Evolutionary conservation across 1,140 invertebrate species (phyloP).

Genomic region (Cyphomyrmex costatus): DNA sequence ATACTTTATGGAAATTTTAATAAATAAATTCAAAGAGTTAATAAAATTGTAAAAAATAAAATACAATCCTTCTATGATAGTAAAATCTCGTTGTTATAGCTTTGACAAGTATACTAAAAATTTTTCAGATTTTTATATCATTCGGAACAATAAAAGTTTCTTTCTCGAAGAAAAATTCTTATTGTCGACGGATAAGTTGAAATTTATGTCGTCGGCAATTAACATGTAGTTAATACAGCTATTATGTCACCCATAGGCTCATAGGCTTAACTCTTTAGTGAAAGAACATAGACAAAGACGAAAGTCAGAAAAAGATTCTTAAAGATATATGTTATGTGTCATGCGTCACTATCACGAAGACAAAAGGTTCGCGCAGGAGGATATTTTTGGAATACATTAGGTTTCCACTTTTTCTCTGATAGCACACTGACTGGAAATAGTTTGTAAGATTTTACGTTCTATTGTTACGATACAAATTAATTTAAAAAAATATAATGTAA

Average conservation of each 20-base stretch:
- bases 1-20: no score
- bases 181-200: no score
- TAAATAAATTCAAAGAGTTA: no score
- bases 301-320: slow-evolving; percentile 54
- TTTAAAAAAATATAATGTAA: background rate
- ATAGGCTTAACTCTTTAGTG: slow-evolving; percentile 63
- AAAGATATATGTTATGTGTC: slow-evolving; percentile 54
- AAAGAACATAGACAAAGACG: slow-evolving; percentile 51
- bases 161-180: no score
- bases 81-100: no score
- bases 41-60: no score
- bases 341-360: slow-evolving; percentile 71
- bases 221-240: slow-evolving; percentile 15
- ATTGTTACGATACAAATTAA: background rate
- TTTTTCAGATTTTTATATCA: no score
- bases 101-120: no score
- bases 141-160: no score
- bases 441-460: background rate
- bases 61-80: no score
- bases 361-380: slow-evolving; percentile 59
- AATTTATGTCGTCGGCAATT: no score
- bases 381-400: slow-evolving; percentile 35
- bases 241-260: slow-evolving; percentile 46
- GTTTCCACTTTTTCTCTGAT: background rate
- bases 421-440: background rate